Conservation (phyloP, 2,797 vertebrate species). For the Mycteria americana region DNA sequence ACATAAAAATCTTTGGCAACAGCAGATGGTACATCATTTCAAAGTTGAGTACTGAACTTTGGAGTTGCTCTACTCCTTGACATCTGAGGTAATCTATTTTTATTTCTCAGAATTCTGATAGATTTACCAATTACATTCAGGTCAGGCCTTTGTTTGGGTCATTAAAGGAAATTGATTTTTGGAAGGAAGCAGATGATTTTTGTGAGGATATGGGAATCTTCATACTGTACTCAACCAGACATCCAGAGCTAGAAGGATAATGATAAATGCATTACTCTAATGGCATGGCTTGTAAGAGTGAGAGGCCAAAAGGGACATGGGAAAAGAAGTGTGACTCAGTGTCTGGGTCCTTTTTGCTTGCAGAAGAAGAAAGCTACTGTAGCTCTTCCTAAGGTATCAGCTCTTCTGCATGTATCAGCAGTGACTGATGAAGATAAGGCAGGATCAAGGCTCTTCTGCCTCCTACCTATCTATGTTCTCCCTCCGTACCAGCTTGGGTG, state of each 20-base stretch:
- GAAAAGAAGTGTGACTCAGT: background rate
- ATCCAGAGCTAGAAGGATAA: background rate
- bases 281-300: background rate
- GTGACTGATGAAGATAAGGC: background rate
- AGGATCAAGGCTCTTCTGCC: background rate
- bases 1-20: background rate
- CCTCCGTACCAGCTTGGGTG: background rate
- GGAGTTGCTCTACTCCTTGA: background rate
- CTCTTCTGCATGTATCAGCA: background rate
- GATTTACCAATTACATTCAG: background rate
- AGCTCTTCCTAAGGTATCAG: background rate
- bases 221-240: background rate
- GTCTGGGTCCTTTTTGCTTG: background rate
- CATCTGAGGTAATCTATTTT: background rate
- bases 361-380: background rate
- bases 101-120: background rate
- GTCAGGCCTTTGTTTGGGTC: background rate
- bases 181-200: background rate
- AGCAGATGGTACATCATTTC: background rate
- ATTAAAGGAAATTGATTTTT: background rate
- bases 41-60: background rate
- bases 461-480: fast-evolving
- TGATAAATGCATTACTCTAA: background rate
- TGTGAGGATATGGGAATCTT: background rate
- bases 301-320: background rate